phyloP scores from a whole-genome alignment of 2,113 vertebrate genomes.

The Melanerpes formicivorus region DNA sequence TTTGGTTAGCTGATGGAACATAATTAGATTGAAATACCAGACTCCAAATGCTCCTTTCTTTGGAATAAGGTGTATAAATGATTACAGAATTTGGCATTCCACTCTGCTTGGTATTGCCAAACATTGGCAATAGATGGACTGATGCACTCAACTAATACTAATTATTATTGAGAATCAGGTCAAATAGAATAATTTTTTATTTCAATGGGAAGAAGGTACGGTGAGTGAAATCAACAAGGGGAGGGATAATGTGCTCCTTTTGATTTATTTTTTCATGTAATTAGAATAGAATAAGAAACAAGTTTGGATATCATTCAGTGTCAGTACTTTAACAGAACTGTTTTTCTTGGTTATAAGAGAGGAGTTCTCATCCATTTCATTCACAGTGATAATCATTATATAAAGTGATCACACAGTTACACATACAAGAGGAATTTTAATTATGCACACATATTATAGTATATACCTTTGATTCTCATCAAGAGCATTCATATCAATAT shows the following conservation, averaged over 20 bases:
- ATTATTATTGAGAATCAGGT: neutral
- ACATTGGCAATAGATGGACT: neutral
- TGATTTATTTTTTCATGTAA: neutral
- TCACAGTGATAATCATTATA: neutral
- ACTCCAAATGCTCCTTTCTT: neutral
- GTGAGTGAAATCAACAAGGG: neutral
- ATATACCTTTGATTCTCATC: constrained; percentile 13
- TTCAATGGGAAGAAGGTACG: neutral
- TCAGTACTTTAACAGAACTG: neutral
- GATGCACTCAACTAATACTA: neutral
- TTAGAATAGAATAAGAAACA: neutral
- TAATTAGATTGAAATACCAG: neutral
- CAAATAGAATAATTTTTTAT: neutral
- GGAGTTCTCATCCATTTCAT: neutral
- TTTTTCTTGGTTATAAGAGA: neutral
- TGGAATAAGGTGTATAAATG: neutral
- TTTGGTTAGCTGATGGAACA: neutral
- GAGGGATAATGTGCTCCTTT: neutral
- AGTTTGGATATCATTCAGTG: neutral
- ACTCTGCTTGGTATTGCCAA: neutral
- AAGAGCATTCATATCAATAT: neutral
- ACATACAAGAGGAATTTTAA: constrained; percentile 40
- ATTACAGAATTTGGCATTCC: neutral
- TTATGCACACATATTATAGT: neutral
- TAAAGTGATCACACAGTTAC: constrained; percentile 15